Percentiles rank a stretch among this genome's conserved stretches.
These are phyloP conservation scores for Dinocampus coccinellae DNA, from an alignment of 2,888 invertebrate genomes.

Conservation along the genomic window DNA sequence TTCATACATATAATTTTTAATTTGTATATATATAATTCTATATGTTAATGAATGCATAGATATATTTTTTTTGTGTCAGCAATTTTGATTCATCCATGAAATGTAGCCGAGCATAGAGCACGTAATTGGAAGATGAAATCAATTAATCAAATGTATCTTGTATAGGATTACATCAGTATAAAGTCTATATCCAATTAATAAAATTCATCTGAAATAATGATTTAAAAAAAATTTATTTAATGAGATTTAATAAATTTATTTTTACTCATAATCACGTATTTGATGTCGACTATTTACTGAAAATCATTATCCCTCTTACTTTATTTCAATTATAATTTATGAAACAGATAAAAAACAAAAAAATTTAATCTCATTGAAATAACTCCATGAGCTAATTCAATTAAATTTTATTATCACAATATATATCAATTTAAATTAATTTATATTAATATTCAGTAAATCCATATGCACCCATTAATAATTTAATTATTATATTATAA, in stretches of 20 bases:
- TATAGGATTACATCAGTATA: background rate
- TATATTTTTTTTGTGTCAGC: background rate
- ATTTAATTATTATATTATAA: background rate
- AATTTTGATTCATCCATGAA: background rate
- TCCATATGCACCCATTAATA: background rate
- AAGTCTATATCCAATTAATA: background rate
- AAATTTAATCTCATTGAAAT: background rate
- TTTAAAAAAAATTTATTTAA: no score
- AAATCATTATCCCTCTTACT: no score
- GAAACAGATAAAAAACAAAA: background rate
- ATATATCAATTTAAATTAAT: background rate
- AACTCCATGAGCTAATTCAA: background rate
- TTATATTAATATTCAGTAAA: background rate
- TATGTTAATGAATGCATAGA: background rate
- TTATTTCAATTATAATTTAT: background rate
- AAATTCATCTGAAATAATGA: no score
- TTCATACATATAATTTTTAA: background rate
- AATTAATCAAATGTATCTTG: background rate
- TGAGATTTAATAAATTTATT: no score
- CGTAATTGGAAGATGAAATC: background rate
- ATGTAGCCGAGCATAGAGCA: background rate
- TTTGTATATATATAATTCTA: background rate
- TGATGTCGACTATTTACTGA: no score
- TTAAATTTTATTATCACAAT: background rate
- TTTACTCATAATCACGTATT: no score